Percentiles rank a stretch among this genome's conserved stretches.
Evolutionary conservation across 2,888 invertebrate species (phyloP).

Genomic region (Drosophila prostipennis): DNA sequence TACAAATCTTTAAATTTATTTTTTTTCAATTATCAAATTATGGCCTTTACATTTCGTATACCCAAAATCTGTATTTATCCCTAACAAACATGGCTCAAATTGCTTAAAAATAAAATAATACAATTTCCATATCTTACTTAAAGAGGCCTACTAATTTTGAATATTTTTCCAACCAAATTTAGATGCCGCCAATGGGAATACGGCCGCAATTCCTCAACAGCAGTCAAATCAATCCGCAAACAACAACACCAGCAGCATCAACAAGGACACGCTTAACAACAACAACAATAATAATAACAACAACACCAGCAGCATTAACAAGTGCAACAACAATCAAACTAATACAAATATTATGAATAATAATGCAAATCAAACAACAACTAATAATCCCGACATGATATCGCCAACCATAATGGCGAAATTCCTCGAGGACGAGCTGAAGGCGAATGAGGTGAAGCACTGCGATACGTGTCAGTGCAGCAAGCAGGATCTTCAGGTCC

Average conservation of each 20-base stretch:
- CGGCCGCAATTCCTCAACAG: conserved; percentile 32
- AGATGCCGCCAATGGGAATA: conserved; percentile 54
- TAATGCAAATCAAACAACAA: conserved; percentile 30
- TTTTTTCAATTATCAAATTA: too few species aligned
- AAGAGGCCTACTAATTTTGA: neutral
- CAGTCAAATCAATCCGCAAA: conserved; percentile 34
- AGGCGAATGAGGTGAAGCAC: conserved; percentile 90
- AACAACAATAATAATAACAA: conserved; percentile 43
- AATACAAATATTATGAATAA: conserved; percentile 48
- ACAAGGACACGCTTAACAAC: conserved; percentile 34
- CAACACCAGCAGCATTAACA: conserved; percentile 35
- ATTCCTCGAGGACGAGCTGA: conserved; percentile 94
- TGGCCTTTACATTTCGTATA: too few species aligned
- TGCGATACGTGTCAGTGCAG: conserved; percentile 93
- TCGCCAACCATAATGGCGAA: conserved; percentile 96
- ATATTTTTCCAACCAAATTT: conserved; percentile 7
- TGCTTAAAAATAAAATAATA: neutral
- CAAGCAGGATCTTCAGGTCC: conserved; percentile 84
- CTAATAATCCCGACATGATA: conserved; percentile 84
- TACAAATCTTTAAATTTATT: too few species aligned
- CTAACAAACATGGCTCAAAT: too few species aligned
- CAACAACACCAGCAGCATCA: conserved; percentile 32
- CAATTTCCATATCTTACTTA: too few species aligned
- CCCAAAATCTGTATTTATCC: too few species aligned
- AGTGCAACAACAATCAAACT: conserved; percentile 47